Base-by-base conservation (phyloP, 2,888 invertebrate genomes). In the Pardosa pseudoannulata region DNA sequence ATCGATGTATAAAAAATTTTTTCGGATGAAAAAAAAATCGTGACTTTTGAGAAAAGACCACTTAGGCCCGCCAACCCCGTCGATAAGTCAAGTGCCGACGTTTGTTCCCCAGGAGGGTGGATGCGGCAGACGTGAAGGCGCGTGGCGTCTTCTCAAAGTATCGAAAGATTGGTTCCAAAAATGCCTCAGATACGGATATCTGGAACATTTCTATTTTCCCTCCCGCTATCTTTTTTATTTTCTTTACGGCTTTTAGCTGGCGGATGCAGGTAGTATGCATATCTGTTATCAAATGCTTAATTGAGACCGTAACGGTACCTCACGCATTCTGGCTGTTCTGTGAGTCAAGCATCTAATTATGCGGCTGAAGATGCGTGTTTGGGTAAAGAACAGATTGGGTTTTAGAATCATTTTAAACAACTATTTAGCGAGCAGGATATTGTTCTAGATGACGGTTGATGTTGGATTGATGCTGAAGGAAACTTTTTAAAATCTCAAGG, bases 51-150 rank as follows among this genome's bases (percentile, higher is more conserved):
- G 16, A 23, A 23, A 23, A 23, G 56, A 56, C n/a, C 56, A 56
- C 56, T 56, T 56, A 56, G 23, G 56, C 1, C 56, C 23, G 56
- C 56, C 56, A 56, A 23, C 56, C 16, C 56, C 16, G 19, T 23
- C 56, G 56, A 56, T 56, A 56, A 56, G 56, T 56, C 23, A 56
- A 56, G 56, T 56, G 56, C 23, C 56, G 56, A 56, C 56, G 56
- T 56, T 23, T 56, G 56, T 56, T 56, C 56, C 2, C 56, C 56
- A 56, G 56, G 23, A 56, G 41, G 56, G 56, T 56, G 56, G 23
- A 3, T 19, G 19, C 23, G 56, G 23, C 56, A 56, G 56, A 56
- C 56, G 1, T 56, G 1, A 7, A 23, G 23, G 23, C 56, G 23
- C 56, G 56, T 56, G 56, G 56, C 56, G 56, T 56, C 23, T 6